Percentiles rank a stretch among this genome's conserved stretches.
phyloP scores from a whole-genome alignment of 2,113 vertebrate genomes.

The Empidonax alnorum region DNA sequence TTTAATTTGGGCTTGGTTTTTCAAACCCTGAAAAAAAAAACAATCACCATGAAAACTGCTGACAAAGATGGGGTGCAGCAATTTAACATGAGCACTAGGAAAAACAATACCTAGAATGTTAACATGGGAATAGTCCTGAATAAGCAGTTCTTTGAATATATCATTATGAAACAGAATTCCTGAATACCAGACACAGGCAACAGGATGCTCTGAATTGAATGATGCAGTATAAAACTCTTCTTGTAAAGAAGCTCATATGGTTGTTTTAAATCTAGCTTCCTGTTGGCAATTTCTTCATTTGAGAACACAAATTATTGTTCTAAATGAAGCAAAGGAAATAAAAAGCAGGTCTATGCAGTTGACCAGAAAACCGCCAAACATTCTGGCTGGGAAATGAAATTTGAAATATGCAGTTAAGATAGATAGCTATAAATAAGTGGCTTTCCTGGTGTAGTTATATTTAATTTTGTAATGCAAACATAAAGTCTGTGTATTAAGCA shows the following conservation, averaged over 20 bases:
- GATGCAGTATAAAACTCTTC: too few species aligned
- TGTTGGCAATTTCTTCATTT: not conserved
- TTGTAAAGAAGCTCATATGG: not conserved
- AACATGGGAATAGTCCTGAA: not conserved
- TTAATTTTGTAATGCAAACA: not conserved
- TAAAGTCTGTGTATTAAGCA: not conserved
- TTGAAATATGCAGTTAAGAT: not conserved
- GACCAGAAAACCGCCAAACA: not conserved
- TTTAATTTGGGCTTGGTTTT: constrained; percentile 88
- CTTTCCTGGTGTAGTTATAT: not conserved
- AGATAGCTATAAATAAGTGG: not conserved
- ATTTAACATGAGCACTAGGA: not conserved
- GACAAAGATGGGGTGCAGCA: not conserved
- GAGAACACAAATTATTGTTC: not conserved
- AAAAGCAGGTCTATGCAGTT: not conserved
- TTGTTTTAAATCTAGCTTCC: not conserved
- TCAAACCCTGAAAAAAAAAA: constrained; percentile 81
- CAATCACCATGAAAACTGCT: not conserved
- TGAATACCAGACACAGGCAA: not conserved
- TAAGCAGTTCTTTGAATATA: not conserved
- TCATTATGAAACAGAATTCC: not conserved
- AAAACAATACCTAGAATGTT: not conserved
- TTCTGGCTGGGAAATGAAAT: not conserved
- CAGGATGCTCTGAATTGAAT: not conserved
- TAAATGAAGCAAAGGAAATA: not conserved